Evolutionary conservation across 1,140 invertebrate genomes (phyloP).

Genomic region (Cherax quadricarinatus): DNA sequence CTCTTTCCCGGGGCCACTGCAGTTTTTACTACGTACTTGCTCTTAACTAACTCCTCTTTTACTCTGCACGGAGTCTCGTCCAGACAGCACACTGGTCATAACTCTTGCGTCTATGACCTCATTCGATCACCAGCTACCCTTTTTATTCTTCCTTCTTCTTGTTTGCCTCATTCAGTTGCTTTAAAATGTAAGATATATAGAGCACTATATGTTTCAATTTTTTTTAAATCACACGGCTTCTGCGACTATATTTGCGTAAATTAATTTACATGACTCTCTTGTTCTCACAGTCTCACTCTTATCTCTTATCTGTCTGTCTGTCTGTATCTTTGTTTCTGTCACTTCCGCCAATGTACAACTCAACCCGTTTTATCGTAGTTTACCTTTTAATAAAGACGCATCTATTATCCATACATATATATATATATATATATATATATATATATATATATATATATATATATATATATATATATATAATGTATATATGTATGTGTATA

Average conservation of each 20-base stretch:
- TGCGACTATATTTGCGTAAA: no score
- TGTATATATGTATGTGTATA: no score
- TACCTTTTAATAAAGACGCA: no score
- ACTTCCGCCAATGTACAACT: no score
- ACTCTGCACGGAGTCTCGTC: background rate
- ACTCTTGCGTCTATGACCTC: constrained; percentile 25
- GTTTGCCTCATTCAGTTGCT: background rate
- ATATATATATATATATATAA: no score
- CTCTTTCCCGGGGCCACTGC: background rate
- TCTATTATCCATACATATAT: no score
- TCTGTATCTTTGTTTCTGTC: background rate
- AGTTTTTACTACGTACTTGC: constrained; percentile 14
- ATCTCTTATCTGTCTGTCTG: background rate
- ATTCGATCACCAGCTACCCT: constrained; percentile 23
- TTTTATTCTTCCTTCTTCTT: background rate
- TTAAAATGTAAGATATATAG: no score
- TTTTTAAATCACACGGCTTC: no score
- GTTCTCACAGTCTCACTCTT: background rate
- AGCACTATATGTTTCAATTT: no score
- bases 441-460: no score
- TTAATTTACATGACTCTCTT: background rate
- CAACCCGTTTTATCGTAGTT: no score
- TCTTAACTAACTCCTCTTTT: constrained; percentile 43
- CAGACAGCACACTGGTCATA: constrained; percentile 11
- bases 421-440: no score